Conservation (phyloP, 2,113 vertebrate species). For the Muntiacus muntjak region DNA sequence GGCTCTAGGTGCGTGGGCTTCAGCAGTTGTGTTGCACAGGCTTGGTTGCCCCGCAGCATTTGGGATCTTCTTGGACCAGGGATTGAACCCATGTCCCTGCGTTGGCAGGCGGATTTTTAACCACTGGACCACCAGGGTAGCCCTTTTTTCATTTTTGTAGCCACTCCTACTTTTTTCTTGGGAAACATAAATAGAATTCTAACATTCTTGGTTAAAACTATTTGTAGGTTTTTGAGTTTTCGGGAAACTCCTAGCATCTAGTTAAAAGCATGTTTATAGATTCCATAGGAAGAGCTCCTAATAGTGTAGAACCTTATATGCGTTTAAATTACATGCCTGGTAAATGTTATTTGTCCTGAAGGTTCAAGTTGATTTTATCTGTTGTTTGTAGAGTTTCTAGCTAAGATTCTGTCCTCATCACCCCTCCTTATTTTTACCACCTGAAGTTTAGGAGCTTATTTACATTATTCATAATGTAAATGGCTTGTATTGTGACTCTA, state of each 20-base stretch:
- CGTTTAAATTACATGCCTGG: conserved; percentile 6
- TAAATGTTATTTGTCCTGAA: not conserved
- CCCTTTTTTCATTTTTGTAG: not conserved
- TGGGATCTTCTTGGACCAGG: not conserved
- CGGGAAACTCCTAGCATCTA: not conserved
- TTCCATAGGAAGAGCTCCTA: not conserved
- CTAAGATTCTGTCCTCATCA: not conserved
- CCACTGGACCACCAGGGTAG: not conserved
- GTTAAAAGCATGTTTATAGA: conserved; percentile 6
- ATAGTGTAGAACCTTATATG: not conserved
- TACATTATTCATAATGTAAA: not conserved
- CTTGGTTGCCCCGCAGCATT: not conserved
- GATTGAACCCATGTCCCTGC: not conserved
- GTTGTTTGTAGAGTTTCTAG: not conserved
- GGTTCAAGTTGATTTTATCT: not conserved
- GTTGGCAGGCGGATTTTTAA: not conserved
- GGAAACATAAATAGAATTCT: not conserved
- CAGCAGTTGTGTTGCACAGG: not conserved
- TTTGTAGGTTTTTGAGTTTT: conserved; percentile 34
- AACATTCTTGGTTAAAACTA: conserved; percentile 18
- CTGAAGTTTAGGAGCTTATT: not conserved
- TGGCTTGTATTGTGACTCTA: not conserved
- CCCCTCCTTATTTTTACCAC: not conserved
- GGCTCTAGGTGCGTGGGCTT: not conserved
- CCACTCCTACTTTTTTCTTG: conserved; percentile 2